Percentiles rank a stretch among this genome's conserved stretches.
Conservation (phyloP, 2,888 invertebrate species). For the Spodoptera picta region DNA sequence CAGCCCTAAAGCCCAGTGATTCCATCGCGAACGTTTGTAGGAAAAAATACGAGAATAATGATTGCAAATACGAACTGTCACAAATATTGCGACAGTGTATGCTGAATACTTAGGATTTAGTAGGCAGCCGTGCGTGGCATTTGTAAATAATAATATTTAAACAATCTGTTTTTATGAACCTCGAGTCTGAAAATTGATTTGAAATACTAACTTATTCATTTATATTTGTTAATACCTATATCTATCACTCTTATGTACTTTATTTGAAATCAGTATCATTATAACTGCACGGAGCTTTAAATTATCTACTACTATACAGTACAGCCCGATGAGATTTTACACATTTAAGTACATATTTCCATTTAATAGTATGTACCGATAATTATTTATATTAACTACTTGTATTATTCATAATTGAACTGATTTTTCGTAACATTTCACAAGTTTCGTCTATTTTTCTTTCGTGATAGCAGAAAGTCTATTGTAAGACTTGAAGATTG, state of each 20-base stretch:
- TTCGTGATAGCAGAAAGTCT: constrained; percentile 54
- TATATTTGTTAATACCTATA: constrained; percentile 50
- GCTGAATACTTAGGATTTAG: constrained; percentile 61
- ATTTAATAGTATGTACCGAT: constrained; percentile 53
- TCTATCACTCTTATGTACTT: constrained; percentile 58
- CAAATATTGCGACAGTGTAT: constrained; percentile 48
- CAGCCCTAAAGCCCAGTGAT: constrained; percentile 60
- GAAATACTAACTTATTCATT: constrained; percentile 64
- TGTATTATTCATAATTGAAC: constrained; percentile 53
- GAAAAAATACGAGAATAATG: constrained; percentile 56
- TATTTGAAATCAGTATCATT: constrained; percentile 49
- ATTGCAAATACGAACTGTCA: constrained; percentile 51
- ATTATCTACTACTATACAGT: constrained; percentile 66
- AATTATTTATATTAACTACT: constrained; percentile 51
- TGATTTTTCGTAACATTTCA: constrained; percentile 51
- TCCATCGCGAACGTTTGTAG: constrained; percentile 59
- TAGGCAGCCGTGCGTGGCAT: constrained; percentile 51
- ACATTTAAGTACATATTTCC: constrained; percentile 50
- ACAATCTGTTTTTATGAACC: constrained; percentile 54
- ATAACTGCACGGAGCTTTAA: constrained; percentile 67
- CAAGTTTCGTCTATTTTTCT: constrained; percentile 48
- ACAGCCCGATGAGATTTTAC: constrained; percentile 78
- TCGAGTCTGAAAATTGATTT: constrained; percentile 63
- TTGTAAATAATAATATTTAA: constrained; percentile 64
- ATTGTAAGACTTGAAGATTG: constrained; percentile 45